Conservation (phyloP, 2,797 vertebrate genomes). For the Arctocebus calabarensis region DNA sequence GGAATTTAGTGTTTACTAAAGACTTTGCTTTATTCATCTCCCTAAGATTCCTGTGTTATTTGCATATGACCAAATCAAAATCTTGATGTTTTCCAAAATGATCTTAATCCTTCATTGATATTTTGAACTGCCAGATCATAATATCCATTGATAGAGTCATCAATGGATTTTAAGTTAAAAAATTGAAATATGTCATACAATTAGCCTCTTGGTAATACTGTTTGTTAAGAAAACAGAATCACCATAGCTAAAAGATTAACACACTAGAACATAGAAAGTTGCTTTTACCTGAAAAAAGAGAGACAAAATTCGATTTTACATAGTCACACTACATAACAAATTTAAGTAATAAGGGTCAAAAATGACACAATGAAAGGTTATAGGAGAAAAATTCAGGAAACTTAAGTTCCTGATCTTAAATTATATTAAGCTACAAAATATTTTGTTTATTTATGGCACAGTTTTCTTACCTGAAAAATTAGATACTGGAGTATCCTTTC, state of each 20-base stretch:
- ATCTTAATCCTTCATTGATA: neutral
- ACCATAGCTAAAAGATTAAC: neutral
- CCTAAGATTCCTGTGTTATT: neutral
- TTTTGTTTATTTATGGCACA: slow-evolving; percentile 25
- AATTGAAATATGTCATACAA: neutral
- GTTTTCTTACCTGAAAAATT: slow-evolving; percentile 55
- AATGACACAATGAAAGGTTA: neutral
- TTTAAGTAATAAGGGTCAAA: neutral
- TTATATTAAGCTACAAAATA: slow-evolving; percentile 6
- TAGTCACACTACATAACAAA: slow-evolving; percentile 20
- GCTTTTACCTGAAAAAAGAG: neutral
- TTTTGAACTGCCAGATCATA: neutral
- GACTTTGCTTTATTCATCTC: slow-evolving; percentile 7
- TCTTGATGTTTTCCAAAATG: slow-evolving; percentile 34
- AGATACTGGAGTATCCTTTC: slow-evolving; percentile 44
- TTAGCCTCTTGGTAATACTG: neutral
- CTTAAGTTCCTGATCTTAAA: neutral
- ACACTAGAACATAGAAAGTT: neutral
- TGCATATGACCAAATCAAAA: slow-evolving; percentile 41
- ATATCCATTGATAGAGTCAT: neutral
- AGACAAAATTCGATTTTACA: neutral
- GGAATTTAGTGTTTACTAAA: neutral
- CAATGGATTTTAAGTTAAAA: slow-evolving; percentile 23
- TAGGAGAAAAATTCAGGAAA: neutral
- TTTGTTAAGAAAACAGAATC: neutral